These are phyloP conservation scores for Amorpha juglandis DNA, from an alignment of 2,888 invertebrate genomes.

Conservation along the genomic window DNA sequence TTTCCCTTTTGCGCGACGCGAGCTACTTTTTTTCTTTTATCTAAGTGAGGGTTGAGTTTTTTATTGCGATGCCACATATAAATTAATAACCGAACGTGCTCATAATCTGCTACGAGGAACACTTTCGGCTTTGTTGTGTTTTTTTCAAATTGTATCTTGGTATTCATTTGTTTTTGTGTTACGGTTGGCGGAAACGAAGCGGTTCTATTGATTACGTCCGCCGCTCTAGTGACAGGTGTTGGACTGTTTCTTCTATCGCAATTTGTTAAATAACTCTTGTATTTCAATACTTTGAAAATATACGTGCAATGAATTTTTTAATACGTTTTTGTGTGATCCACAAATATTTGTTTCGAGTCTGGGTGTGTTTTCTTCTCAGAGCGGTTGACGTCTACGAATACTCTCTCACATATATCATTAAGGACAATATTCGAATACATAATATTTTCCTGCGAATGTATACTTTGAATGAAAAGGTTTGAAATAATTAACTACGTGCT, in stretches of 20 bases:
- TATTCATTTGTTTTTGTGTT: constrained; percentile 80
- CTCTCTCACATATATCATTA: too few species aligned
- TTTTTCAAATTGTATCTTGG: constrained; percentile 61
- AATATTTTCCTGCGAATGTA: too few species aligned
- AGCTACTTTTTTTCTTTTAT: constrained; percentile 77
- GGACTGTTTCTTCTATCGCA: constrained; percentile 41
- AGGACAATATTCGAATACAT: too few species aligned
- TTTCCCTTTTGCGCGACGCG: constrained; percentile 83
- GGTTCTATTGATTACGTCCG: constrained; percentile 73
- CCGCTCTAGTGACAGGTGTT: constrained; percentile 69
- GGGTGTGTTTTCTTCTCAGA: too few species aligned
- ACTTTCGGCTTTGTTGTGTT: constrained; percentile 81
- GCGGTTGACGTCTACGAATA: too few species aligned
- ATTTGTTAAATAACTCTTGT: background rate
- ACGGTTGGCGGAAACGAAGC: constrained; percentile 67
- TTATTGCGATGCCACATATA: constrained; percentile 79
- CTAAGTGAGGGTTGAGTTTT: constrained; percentile 79
- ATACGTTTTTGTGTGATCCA: too few species aligned
- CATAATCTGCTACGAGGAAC: constrained; percentile 81
- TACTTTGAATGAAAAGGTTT: too few species aligned
- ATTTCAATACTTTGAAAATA: background rate
- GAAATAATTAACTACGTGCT: too few species aligned
- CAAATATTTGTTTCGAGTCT: too few species aligned
- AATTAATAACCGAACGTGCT: constrained; percentile 84
- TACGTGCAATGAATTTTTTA: too few species aligned